These are phyloP conservation scores for Aegithalos caudatus DNA, from an alignment of 2,113 vertebrate genomes.

Conservation along the genomic window DNA sequence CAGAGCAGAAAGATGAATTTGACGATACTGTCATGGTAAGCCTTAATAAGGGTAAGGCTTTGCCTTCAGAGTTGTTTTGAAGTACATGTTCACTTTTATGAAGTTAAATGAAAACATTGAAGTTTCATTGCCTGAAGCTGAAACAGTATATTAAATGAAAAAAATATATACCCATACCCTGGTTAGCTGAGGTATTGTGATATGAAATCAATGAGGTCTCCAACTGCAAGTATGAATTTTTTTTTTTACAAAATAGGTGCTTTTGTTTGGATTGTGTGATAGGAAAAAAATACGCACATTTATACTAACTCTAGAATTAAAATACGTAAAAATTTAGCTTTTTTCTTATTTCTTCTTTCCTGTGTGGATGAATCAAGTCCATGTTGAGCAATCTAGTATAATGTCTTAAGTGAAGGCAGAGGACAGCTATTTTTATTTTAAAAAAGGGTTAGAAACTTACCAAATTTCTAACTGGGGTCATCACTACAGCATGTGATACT, in stretches of 20 bases:
- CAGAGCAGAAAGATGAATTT: constrained; percentile 22
- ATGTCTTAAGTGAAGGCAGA: neutral
- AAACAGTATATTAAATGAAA: neutral
- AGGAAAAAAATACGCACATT: neutral
- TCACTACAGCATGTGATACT: neutral
- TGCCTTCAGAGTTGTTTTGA: neutral
- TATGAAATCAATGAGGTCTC: neutral
- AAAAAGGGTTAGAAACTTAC: too few relatives aligned
- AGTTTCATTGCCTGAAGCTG: neutral
- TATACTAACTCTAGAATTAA: neutral
- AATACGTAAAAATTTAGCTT: neutral
- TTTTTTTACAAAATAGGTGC: neutral
- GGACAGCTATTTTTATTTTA: neutral
- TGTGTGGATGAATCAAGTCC: neutral
- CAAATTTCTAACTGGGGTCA: neutral
- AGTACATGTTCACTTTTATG: neutral
- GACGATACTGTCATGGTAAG: constrained; percentile 20
- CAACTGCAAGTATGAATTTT: neutral
- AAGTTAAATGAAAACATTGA: neutral
- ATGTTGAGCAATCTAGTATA: neutral
- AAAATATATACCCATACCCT: neutral
- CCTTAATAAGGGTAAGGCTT: neutral
- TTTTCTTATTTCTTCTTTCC: neutral
- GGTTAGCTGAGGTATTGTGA: neutral
- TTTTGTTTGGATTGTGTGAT: neutral